Conservation (phyloP, 1,140 invertebrate species). For the Lucilia sericata region DNA sequence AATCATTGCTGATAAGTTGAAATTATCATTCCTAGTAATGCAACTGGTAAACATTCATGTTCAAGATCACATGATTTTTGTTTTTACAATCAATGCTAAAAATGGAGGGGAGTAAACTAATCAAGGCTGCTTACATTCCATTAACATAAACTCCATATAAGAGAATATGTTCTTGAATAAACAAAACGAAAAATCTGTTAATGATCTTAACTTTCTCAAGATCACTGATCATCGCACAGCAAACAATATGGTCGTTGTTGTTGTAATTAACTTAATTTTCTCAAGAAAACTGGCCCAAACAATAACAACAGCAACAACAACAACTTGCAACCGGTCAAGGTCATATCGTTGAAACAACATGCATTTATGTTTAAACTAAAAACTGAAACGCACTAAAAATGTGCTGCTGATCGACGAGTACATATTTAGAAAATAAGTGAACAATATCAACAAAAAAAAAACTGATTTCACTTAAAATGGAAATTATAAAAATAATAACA, state of each 20-base stretch:
- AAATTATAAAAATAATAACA: slow-evolving; percentile 2
- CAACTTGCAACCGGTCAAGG: slow-evolving; percentile 14
- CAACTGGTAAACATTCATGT: too few species aligned
- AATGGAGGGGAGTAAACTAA: too few species aligned
- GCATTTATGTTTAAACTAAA: neutral
- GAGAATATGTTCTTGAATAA: too few species aligned
- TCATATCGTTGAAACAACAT: neutral
- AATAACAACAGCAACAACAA: neutral
- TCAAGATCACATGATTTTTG: too few species aligned
- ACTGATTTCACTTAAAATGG: slow-evolving; percentile 19
- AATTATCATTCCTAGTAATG: too few species aligned
- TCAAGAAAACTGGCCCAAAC: neutral
- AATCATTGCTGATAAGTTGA: too few species aligned
- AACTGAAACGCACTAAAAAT: neutral
- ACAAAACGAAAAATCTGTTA: neutral
- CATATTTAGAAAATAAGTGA: neutral
- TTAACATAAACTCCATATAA: too few species aligned
- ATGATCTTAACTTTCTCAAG: slow-evolving; percentile 14
- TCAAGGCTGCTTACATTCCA: too few species aligned
- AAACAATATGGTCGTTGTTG: neutral
- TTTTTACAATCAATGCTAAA: too few species aligned
- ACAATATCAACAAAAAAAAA: neutral
- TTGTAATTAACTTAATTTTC: neutral
- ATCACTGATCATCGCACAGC: neutral
- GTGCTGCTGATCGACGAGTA: neutral